Conservation (phyloP, 2,888 invertebrate genomes). For the Poecilobothrus nobilitatus region DNA sequence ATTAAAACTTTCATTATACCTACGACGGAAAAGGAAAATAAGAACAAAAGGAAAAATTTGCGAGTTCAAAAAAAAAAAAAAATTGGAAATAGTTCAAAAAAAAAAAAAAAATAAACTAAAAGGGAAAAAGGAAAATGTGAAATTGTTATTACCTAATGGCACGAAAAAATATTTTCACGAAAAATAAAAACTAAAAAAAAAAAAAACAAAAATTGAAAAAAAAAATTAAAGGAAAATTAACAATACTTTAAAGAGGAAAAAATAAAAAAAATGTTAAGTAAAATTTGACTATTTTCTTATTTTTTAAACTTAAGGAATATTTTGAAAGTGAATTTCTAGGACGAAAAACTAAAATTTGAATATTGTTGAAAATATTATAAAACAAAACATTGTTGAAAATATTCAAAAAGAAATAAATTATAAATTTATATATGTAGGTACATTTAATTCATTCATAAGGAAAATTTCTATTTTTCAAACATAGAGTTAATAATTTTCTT, state of each 20-base stretch:
- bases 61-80: neutral
- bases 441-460: neutral
- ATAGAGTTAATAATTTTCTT: neutral
- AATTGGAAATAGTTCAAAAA: slow-evolving; percentile 1
- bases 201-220: neutral
- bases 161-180: neutral
- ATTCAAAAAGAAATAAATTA: neutral
- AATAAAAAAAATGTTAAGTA: too few relatives aligned
- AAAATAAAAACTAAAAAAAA: neutral
- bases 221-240: neutral
- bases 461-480: neutral
- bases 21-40: too few relatives aligned
- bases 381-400: too few relatives aligned
- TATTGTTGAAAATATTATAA: neutral
- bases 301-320: too few relatives aligned
- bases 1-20: too few relatives aligned
- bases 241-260: too few relatives aligned
- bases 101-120: neutral
- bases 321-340: neutral
- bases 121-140: neutral
- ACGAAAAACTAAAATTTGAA: neutral
- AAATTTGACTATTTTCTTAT: too few relatives aligned
- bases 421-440: neutral
- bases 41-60: too few relatives aligned
- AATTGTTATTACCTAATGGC: slow-evolving; percentile 6